A percentile compares a stretch with the other conserved stretches of the same genome.
Conservation (phyloP, 2,888 invertebrate genomes). For the Polydrusus tereticollis region DNA sequence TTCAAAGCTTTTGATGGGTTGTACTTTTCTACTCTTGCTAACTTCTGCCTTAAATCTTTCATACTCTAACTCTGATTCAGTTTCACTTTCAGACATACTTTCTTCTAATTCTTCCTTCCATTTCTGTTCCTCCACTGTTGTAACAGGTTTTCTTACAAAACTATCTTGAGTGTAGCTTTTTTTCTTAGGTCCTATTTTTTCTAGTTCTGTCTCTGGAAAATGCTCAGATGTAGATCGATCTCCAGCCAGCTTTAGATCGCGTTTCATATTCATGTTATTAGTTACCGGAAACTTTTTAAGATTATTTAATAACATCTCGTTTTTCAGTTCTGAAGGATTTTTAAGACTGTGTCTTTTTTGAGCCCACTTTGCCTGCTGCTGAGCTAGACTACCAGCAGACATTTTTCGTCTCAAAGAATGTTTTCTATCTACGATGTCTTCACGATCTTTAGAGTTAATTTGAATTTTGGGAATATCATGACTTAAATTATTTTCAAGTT, state of each 20-base stretch:
- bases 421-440: conserved; percentile 68
- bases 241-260: conserved; percentile 56
- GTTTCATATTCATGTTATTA: conserved; percentile 55
- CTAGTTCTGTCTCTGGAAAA: conserved; percentile 62
- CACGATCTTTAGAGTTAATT: conserved; percentile 69
- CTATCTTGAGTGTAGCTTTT: conserved; percentile 49
- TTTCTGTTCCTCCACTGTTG: conserved; percentile 63
- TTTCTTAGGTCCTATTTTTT: conserved; percentile 60
- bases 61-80: conserved; percentile 61
- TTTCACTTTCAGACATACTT: conserved; percentile 60
- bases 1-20: conserved; percentile 52
- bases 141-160: conserved; percentile 59
- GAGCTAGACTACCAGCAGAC: conserved; percentile 67
- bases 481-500: conserved; percentile 48
- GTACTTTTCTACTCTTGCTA: conserved; percentile 27
- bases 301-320: conserved; percentile 53
- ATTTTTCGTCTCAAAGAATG: conserved; percentile 67
- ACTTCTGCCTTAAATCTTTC: conserved; percentile 55
- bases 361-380: conserved; percentile 61
- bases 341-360: conserved; percentile 63
- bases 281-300: conserved; percentile 56
- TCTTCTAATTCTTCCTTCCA: conserved; percentile 67
- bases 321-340: conserved; percentile 57
- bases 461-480: conserved; percentile 66
- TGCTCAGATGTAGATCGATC: conserved; percentile 64